phyloP scores from a whole-genome alignment of 2,797 vertebrate species.

The Artibeus jamaicensis region DNA sequence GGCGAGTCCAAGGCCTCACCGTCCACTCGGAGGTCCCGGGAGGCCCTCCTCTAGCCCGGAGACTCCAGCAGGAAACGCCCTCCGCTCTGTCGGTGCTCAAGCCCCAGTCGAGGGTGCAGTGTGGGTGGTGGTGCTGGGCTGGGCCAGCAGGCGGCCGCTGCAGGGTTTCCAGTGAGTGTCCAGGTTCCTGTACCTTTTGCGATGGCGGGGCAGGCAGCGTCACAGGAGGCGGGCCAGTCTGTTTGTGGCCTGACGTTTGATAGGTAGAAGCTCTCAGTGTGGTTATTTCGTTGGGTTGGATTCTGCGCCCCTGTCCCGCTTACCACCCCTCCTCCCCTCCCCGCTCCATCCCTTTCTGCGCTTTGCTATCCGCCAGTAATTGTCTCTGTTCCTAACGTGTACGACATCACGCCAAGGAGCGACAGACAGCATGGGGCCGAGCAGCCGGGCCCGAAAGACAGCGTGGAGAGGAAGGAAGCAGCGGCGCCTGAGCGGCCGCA shows the following conservation, averaged over 20 bases:
- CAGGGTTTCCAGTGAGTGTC: conserved; percentile 84
- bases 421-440: conserved; percentile 82
- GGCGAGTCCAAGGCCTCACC: conserved; percentile 76
- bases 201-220: conserved; percentile 84
- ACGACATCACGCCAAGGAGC: conserved; percentile 78
- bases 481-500: neutral
- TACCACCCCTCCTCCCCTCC: conserved; percentile 47
- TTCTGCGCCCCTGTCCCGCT: conserved; percentile 60
- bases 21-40: conserved; percentile 71
- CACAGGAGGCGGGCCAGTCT: conserved; percentile 80
- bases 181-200: conserved; percentile 84
- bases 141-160: conserved; percentile 78
- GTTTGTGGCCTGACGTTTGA: conserved; percentile 85
- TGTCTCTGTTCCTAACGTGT: conserved; percentile 76
- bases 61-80: conserved; percentile 80
- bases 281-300: conserved; percentile 66
- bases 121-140: conserved; percentile 78
- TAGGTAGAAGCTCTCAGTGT: conserved; percentile 86
- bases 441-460: conserved; percentile 75
- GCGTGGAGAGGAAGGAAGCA: conserved; percentile 68
- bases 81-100: conserved; percentile 79
- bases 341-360: conserved; percentile 60
- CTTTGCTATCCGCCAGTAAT: conserved; percentile 79
- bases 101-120: conserved; percentile 61
- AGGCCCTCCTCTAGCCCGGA: conserved; percentile 70